Evolutionary conservation across 2,888 invertebrate species (phyloP), one percentile per base, ranked within the genome.

Genomic region (Drosophila cyrtoloma): DNA sequence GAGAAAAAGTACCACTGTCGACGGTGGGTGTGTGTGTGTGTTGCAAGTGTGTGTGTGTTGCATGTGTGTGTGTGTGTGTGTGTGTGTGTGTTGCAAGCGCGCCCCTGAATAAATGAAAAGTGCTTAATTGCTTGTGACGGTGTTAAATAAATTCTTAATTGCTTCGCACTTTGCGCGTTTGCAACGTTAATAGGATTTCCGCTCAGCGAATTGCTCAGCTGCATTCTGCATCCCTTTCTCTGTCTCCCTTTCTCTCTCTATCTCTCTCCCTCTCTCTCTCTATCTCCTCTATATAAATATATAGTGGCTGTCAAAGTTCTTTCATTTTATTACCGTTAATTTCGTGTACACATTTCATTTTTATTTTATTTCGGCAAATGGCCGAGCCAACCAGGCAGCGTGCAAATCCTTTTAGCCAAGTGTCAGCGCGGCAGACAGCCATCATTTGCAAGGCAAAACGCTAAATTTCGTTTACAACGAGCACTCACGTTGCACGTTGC

Each of bases 101-200:
- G 81, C 74, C 81, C 91, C 83, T 91, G 91, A 88, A 88, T 88
- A 89, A 86, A 86, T 90, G 88, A 92, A 92, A 90, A 91, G 91
- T 89, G 92, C 92, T 92, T 92, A 93, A 93, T 93, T 93, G 92
- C 93, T 92, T 92, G 93, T 92, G 92, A 92, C 91, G 92, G 92
- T 91, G 92, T 93, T 92, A 92, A 93, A 93, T 93, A 92, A 92
- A 93, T 93, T 93, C 92, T 93, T 93, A 93, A 93, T 92, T 92
- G 92, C 91, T 92, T 93, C 91, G 92, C 92, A 92, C 92, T 93
- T 92, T 92, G 90, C 92, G 91, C 92, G 91, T 89, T 91, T 91
- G 90, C 92, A 89, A 82, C 85, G 85, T 88, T 92, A 92, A 92
- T 92, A 92, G 92, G 91, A 92, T 92, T 92, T 92, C 80, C 84